Conservation (phyloP, 1,140 invertebrate genomes). For the Drosophila sulfurigaster region DNA sequence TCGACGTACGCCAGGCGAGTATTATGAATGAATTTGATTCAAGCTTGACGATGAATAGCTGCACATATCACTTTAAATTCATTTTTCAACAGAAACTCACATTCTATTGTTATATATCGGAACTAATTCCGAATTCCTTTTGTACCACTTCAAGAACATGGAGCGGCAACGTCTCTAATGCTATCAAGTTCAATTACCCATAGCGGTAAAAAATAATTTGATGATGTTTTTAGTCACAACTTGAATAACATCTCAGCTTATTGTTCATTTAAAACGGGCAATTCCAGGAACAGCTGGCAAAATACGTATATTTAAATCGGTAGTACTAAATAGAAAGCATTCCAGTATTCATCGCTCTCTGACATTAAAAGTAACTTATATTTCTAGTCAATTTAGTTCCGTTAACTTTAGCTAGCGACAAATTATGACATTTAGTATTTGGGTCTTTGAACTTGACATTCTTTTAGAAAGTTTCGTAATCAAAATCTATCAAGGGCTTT, state of each 20-base stretch:
- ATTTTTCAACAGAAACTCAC: conserved; percentile 4
- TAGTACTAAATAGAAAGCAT: conserved; percentile 1
- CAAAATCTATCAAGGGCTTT: too few relatives aligned
- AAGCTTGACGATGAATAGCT: conserved; percentile 28
- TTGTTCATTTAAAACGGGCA: conserved; percentile 8
- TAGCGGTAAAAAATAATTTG: neutral
- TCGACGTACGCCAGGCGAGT: conserved; percentile 14
- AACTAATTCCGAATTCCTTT: neutral
- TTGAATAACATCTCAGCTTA: neutral
- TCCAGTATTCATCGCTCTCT: neutral
- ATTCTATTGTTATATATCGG: neutral
- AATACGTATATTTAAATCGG: conserved; percentile 1
- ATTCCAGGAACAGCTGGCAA: neutral
- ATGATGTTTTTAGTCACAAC: conserved; percentile 6
- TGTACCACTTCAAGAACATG: neutral
- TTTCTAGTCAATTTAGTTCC: neutral
- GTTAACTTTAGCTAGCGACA: neutral
- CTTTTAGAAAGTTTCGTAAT: too few relatives aligned
- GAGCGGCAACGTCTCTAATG: neutral
- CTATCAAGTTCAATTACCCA: conserved; percentile 1
- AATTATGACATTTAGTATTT: neutral
- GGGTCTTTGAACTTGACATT: conserved; percentile 3
- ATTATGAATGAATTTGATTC: conserved; percentile 46
- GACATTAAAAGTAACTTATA: neutral
- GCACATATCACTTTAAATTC: conserved; percentile 37